Base-by-base conservation (phyloP, 2,888 invertebrate species). In the Steinernema carpocapsae region DNA sequence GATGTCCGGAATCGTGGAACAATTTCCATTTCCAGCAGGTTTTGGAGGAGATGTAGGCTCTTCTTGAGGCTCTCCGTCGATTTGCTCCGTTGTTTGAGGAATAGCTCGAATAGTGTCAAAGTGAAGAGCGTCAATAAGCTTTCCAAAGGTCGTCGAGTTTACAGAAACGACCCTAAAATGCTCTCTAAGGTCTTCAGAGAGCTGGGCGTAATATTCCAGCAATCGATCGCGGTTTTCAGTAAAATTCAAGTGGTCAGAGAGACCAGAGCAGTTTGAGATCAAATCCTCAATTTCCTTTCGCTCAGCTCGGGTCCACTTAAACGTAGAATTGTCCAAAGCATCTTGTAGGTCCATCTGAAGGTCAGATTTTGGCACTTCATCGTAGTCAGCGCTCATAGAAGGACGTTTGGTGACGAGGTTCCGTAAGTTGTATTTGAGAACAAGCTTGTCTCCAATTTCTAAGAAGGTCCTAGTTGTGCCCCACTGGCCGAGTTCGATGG, bases 331-430 rank as follows among this genome's bases (percentile, higher is more conserved):
- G 56, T 56, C 56, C 2, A 56, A 10, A 12, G 26, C 26, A 17
- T 56, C 56, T 14, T 22, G 19, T 4, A 56, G 26, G 56, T 56
- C 56, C 56, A 56, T 56, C 56, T 26, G 6, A 6, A 56, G 56
- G 3, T 56, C 56, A 22, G 56, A 56, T 17, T 56, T 56, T 6
- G 56, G 22, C 6, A 17, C 22, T 4, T 56, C 56, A 26, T 56
- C 56, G 56, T 56, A 56, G 56, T 56, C 56, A 26, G 56, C 56
- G 56, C 26, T 56, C 56, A 56, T 56, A 3, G 56, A 10, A 6
- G 26, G 26, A 2, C 26, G 22, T 19, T 56, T 56, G 3, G 22
- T 19, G 22, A 56, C 22, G 6, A 26, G 7, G 10, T 17, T 12
- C n/a, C 26, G 14, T 26, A 56, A 26, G 7, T 26, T 19, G 19